Evolutionary conservation across 2,888 invertebrate species (phyloP).

Genomic region (Phania funesta): DNA sequence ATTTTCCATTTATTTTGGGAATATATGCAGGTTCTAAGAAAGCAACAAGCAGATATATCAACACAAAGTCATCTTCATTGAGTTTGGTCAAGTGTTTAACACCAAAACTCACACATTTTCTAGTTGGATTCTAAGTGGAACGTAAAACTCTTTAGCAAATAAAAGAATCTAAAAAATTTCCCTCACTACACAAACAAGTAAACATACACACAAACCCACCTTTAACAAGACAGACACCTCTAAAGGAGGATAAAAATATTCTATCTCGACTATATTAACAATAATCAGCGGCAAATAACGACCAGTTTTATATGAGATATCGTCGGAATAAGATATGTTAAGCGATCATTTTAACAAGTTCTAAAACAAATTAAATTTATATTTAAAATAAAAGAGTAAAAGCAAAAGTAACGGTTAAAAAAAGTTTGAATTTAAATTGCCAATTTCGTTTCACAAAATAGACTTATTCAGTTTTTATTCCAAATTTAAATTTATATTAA

Average conservation of each 20-base stretch:
- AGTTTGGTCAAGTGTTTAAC: constrained; percentile 15
- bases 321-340: constrained; percentile 70
- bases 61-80: neutral
- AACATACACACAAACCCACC: constrained; percentile 1
- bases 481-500: constrained; percentile 4
- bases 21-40: constrained; percentile 1
- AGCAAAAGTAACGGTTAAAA: constrained; percentile 37
- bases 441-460: constrained; percentile 62
- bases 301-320: constrained; percentile 72
- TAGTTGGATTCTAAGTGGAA: constrained; percentile 25
- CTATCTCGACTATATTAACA: constrained; percentile 65
- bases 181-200: neutral
- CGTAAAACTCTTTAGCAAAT: constrained; percentile 21
- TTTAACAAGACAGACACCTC: constrained; percentile 7
- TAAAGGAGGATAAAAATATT: constrained; percentile 23
- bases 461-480: constrained; percentile 69
- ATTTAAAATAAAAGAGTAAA: constrained; percentile 15
- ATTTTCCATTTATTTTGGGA: too few relatives aligned
- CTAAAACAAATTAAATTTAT: neutral
- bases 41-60: neutral
- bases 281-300: constrained; percentile 51
- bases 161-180: constrained; percentile 28
- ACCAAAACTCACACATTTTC: neutral
- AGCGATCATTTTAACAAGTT: constrained; percentile 14
- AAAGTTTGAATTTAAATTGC: constrained; percentile 5